phyloP scores from a whole-genome alignment of 1,140 invertebrate genomes.

The Rhizoglyphus robini region DNA sequence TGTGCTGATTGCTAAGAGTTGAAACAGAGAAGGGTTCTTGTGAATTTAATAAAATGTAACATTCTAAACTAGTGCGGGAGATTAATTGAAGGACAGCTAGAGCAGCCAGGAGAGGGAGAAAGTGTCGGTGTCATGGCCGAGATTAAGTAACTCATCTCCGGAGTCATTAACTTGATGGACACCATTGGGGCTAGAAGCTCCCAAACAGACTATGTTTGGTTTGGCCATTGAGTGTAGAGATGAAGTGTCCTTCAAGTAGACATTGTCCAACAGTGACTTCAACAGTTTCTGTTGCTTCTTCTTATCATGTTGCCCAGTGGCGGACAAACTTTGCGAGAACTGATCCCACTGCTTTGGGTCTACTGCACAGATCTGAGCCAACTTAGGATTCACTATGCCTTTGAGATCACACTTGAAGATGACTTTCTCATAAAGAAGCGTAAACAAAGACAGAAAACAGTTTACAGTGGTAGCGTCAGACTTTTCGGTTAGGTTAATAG shows the following conservation, averaged over 20 bases:
- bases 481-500: not conserved
- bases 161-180: no score
- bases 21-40: no score
- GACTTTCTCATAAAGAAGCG: not conserved
- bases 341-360: not conserved
- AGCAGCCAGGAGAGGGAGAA: not conserved
- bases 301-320: not conserved
- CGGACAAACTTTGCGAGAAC: not conserved
- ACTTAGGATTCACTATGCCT: not conserved
- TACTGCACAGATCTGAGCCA: not conserved
- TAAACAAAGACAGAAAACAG: not conserved
- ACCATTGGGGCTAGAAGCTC: no score
- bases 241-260: not conserved
- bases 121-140: not conserved
- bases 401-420: not conserved
- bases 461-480: not conserved
- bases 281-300: not conserved
- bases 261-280: not conserved
- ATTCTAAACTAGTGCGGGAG: no score
- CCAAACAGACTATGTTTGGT: not conserved
- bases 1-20: no score
- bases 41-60: no score
- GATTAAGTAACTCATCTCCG: no score
- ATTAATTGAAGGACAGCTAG: no score
- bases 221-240: not conserved